These are phyloP conservation scores for Butorides virescens DNA, from an alignment of 2,113 vertebrate species.

Conservation along the genomic window DNA sequence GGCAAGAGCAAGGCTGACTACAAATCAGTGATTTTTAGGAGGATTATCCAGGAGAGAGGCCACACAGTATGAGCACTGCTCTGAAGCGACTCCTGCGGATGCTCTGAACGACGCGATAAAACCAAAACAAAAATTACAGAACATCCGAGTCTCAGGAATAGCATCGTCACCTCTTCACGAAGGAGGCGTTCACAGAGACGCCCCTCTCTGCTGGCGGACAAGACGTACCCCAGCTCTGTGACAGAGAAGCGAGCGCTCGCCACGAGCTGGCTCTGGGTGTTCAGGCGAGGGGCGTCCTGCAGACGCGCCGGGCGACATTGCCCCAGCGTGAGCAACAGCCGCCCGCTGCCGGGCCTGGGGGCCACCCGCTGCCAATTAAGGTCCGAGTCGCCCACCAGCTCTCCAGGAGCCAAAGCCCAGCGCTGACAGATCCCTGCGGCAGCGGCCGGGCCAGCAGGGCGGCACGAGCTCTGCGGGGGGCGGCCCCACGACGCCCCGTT, in stretches of 20 bases:
- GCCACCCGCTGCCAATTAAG: not conserved
- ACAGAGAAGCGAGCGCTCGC: not conserved
- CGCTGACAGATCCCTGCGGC: not conserved
- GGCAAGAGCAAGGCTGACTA: not conserved
- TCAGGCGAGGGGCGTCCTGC: not conserved
- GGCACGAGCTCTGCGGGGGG: accelerated
- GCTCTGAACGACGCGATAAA: not conserved
- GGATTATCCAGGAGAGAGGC: not conserved
- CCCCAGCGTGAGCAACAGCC: not conserved
- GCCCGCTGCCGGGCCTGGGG: not conserved
- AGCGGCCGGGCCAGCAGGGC: not conserved
- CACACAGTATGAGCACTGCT: not conserved
- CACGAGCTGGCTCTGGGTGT: not conserved
- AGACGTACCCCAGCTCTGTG: not conserved
- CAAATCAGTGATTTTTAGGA: not conserved
- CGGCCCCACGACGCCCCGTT: not conserved
- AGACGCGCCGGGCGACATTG: not conserved
- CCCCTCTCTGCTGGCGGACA: not conserved
- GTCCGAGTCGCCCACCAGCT: not conserved
- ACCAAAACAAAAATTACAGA: not conserved
- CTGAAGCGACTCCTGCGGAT: not conserved
- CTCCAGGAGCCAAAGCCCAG: not conserved
- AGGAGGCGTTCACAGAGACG: not conserved
- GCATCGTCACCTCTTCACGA: not conserved
- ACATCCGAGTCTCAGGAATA: not conserved